These are phyloP conservation scores for Pseudobourletiella spinata DNA, from an alignment of 1,140 invertebrate genomes.

Conservation along the genomic window DNA sequence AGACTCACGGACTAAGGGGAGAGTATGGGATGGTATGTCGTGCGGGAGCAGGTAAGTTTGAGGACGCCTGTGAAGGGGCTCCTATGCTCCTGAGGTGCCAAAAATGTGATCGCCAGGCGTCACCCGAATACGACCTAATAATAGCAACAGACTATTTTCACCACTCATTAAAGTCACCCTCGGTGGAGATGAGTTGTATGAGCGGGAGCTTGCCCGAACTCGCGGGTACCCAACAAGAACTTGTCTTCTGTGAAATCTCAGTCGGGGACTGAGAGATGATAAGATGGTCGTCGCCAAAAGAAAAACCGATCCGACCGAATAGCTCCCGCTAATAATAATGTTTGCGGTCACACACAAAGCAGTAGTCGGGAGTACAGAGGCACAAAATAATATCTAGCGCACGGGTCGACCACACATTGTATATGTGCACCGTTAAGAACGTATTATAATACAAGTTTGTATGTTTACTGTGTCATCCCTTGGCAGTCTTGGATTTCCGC, in stretches of 20 bases:
- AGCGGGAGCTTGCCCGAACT: constrained; percentile 1
- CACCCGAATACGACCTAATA: constrained; percentile 11
- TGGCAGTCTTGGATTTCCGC: too few relatives aligned
- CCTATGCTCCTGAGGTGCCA: constrained; percentile 25
- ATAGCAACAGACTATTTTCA: constrained; percentile 24
- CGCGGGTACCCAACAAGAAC: neutral
- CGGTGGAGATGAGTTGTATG: constrained; percentile 10
- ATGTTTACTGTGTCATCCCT: too few relatives aligned
- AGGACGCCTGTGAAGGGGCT: too few relatives aligned
- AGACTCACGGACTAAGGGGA: too few relatives aligned
- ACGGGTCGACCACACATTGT: neutral
- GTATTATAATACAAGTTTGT: too few relatives aligned
- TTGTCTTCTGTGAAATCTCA: neutral
- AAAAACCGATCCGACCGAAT: constrained; percentile 3
- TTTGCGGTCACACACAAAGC: neutral
- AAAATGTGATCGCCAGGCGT: constrained; percentile 6
- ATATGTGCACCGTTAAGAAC: neutral
- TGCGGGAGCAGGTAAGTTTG: too few relatives aligned
- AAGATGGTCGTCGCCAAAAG: neutral
- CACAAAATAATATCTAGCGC: too few relatives aligned
- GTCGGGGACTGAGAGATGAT: neutral
- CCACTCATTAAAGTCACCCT: constrained; percentile 22
- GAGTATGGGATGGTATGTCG: too few relatives aligned
- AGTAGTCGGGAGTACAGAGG: neutral
- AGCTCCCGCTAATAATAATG: constrained; percentile 1